Evolutionary conservation across 2,797 vertebrate genomes (phyloP).

Genomic region (Urosaurus nigricauda): DNA sequence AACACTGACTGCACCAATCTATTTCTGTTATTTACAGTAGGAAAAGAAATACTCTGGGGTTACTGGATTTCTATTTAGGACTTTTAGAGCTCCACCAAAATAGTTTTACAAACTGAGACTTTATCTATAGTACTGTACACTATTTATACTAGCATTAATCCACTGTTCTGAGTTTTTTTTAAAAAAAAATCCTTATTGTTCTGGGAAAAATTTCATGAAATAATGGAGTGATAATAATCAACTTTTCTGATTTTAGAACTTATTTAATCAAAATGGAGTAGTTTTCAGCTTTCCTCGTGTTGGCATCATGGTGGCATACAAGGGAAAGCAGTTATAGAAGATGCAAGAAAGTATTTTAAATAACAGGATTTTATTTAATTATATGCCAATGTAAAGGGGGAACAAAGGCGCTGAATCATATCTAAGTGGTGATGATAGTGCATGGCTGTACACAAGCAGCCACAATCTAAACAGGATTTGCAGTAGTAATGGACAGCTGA

Average conservation of each 20-base stretch:
- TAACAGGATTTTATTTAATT: neutral
- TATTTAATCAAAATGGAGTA: neutral
- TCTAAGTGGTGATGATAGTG: neutral
- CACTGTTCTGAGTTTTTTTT: neutral
- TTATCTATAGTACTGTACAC: neutral
- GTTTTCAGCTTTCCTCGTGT: too few relatives aligned
- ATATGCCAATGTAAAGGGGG: neutral
- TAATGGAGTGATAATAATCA: neutral
- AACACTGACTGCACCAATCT: conserved; percentile 28
- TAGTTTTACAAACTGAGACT: neutral
- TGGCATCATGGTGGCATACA: neutral
- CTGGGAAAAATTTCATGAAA: neutral
- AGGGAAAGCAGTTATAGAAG: neutral
- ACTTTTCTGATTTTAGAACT: neutral
- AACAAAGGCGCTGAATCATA: neutral
- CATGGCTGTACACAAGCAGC: neutral
- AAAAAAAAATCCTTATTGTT: neutral
- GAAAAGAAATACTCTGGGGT: conserved; percentile 22
- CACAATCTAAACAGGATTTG: conserved; percentile 4
- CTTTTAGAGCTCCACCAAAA: neutral
- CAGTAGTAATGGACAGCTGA: neutral
- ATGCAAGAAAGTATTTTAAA: neutral
- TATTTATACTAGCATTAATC: neutral
- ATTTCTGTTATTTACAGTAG: conserved; percentile 32
- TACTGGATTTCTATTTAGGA: neutral